These are phyloP conservation scores for Pediacus dermestoides DNA, from an alignment of 2,888 invertebrate genomes.

Conservation along the genomic window DNA sequence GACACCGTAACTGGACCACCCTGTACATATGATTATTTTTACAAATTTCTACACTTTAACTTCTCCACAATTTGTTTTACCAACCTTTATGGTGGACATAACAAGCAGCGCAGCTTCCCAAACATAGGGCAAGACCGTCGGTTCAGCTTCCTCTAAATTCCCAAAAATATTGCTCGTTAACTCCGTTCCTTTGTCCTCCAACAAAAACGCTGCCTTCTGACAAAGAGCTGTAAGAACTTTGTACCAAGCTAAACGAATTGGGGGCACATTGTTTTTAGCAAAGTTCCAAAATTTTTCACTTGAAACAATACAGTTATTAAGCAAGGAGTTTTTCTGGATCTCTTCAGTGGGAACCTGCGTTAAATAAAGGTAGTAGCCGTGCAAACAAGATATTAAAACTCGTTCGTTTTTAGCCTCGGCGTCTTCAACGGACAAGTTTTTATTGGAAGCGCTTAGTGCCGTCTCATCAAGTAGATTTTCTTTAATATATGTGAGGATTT, in stretches of 20 bases:
- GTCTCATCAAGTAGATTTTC: conserved; percentile 66
- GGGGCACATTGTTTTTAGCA: conserved; percentile 54
- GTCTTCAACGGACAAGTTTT: conserved; percentile 60
- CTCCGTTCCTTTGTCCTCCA: conserved; percentile 55
- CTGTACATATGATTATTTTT: too few relatives aligned
- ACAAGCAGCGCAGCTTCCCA: conserved; percentile 73
- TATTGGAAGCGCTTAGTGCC: conserved; percentile 54
- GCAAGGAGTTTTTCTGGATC: conserved; percentile 53
- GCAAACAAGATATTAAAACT: conserved; percentile 62
- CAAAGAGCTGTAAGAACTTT: conserved; percentile 60
- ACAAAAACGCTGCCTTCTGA: conserved; percentile 55
- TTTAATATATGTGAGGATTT: conserved; percentile 70
- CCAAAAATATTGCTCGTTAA: conserved; percentile 58
- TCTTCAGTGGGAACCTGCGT: conserved; percentile 54
- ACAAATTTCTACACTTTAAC: too few relatives aligned
- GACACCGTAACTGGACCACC: too few relatives aligned
- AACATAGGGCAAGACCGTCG: conserved; percentile 60
- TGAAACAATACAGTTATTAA: conserved; percentile 37
- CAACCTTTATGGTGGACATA: conserved; percentile 57
- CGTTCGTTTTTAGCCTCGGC: conserved; percentile 67
- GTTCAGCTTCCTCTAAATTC: conserved; percentile 67
- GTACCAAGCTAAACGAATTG: conserved; percentile 65
- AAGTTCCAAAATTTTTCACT: conserved; percentile 71
- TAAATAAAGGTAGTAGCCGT: conserved; percentile 62
- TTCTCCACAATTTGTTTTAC: conserved; percentile 13